These are phyloP conservation scores for Archaeoteleia sp. DNA, from an alignment of 2,888 invertebrate species.

Conservation along the genomic window DNA sequence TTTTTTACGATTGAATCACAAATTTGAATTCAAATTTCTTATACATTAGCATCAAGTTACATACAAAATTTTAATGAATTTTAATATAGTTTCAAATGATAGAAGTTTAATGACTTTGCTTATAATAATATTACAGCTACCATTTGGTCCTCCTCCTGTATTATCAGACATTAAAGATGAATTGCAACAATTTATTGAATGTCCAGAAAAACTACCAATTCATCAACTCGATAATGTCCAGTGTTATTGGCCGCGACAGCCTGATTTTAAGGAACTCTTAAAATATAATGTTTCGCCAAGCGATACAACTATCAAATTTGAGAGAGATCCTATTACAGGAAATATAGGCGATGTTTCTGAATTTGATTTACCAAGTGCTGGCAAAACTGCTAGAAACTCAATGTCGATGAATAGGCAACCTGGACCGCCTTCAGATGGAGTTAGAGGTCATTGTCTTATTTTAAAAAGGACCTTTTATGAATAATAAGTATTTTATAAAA, in stretches of 20 bases:
- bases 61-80: no score
- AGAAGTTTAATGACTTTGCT: no score
- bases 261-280: constrained; percentile 77
- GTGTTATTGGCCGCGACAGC: constrained; percentile 79
- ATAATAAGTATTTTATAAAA: no score
- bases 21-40: no score
- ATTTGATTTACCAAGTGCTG: constrained; percentile 77
- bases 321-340: constrained; percentile 86
- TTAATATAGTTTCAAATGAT: no score
- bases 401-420: constrained; percentile 88
- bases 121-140: no score
- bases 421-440: constrained; percentile 81
- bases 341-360: constrained; percentile 83
- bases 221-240: constrained; percentile 83
- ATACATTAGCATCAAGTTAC: no score
- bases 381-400: constrained; percentile 83
- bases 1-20: no score
- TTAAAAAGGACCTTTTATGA: no score
- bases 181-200: constrained; percentile 80
- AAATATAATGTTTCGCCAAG: constrained; percentile 76
- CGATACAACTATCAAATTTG: constrained; percentile 77
- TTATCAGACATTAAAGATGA: constrained; percentile 80
- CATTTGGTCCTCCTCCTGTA: no score
- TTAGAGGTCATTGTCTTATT: no score
- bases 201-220: constrained; percentile 83